A percentile compares a stretch with the other conserved stretches of the same genome.
These are phyloP conservation scores for Pollimyrus isidori DNA, from an alignment of 2,113 vertebrate genomes.

Conservation along the genomic window DNA sequence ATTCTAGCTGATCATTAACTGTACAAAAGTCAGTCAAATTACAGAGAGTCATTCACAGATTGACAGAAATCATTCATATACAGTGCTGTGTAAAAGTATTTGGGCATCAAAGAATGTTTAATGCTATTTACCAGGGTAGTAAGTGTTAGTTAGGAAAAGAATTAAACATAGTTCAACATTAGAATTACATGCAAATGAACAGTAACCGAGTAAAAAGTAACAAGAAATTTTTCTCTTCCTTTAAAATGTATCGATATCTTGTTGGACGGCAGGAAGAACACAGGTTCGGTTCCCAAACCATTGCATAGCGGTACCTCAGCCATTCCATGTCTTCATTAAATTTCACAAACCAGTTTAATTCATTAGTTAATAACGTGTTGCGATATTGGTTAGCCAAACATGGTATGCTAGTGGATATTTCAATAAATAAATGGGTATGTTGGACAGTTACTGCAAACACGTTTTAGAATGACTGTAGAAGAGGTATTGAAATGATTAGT, in stretches of 20 bases:
- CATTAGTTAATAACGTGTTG: neutral
- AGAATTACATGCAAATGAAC: neutral
- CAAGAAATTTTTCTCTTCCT: neutral
- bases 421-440: neutral
- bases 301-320: neutral
- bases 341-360: neutral
- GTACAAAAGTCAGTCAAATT: neutral
- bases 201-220: neutral
- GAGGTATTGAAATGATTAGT: neutral
- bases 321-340: neutral
- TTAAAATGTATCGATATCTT: neutral
- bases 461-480: neutral
- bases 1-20: neutral
- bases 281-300: neutral
- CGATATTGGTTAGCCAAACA: neutral
- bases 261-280: neutral
- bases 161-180: neutral
- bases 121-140: neutral
- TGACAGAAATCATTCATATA: neutral
- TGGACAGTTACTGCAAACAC: neutral
- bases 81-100: neutral
- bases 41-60: neutral
- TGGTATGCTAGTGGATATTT: neutral
- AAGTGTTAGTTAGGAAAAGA: neutral
- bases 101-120: neutral